Percentiles rank a stretch among this genome's conserved stretches.
Conservation (phyloP, 2,888 invertebrate genomes). For the Drosophila flavopinicola region DNA sequence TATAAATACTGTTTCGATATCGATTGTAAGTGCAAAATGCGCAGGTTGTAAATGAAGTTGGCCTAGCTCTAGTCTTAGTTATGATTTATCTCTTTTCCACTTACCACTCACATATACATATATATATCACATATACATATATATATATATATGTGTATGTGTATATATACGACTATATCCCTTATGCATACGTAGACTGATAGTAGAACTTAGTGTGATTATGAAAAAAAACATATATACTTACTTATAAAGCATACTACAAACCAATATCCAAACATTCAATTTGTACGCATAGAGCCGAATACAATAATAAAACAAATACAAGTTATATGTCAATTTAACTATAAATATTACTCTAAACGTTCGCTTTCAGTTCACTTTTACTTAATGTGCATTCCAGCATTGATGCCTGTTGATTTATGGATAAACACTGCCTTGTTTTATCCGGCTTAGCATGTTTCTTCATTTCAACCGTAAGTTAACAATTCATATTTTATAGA, state of each 20-base stretch:
- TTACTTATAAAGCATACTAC: constrained; percentile 28
- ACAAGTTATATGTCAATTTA: constrained; percentile 17
- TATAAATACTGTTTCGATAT: constrained; percentile 6
- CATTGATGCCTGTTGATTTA: background rate
- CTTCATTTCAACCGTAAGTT: background rate
- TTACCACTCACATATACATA: constrained; percentile 35
- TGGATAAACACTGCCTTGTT: no score
- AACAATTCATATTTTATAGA: background rate
- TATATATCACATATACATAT: constrained; percentile 10
- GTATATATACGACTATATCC: no score
- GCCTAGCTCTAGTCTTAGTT: constrained; percentile 45
- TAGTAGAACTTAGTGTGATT: constrained; percentile 75
- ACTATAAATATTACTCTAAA: background rate
- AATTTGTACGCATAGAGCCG: constrained; percentile 61
- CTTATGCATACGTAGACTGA: constrained; percentile 82
- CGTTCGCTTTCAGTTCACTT: background rate
- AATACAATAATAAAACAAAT: constrained; percentile 48
- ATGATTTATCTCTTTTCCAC: constrained; percentile 14
- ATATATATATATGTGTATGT: constrained; percentile 4
- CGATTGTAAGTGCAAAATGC: constrained; percentile 39
- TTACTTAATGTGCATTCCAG: background rate
- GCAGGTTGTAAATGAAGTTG: constrained; percentile 62
- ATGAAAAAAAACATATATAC: constrained; percentile 36
- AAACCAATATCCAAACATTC: constrained; percentile 62
- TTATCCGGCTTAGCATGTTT: background rate